A percentile compares a stretch with the other conserved stretches of the same genome.
Conservation (phyloP, 2,797 vertebrate species). For the Molossus molossus region DNA sequence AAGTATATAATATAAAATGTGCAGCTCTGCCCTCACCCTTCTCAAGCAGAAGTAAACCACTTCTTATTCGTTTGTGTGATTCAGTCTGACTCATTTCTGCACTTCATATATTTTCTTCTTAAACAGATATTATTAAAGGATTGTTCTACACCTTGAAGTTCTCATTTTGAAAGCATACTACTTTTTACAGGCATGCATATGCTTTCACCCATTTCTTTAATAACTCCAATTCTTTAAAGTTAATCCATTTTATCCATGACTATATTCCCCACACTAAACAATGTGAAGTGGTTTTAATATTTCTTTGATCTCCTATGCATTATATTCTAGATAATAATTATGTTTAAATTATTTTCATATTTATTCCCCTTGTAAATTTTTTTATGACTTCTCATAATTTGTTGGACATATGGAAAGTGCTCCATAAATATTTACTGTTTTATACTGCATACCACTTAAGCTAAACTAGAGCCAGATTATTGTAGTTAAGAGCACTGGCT, state of each 20-base stretch:
- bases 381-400: slow-evolving; percentile 17
- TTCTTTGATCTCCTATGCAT: background rate
- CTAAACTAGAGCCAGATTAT: background rate
- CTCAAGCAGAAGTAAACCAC: background rate
- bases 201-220: background rate
- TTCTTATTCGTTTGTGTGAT: background rate
- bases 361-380: background rate
- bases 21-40: background rate
- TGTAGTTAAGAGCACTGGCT: background rate
- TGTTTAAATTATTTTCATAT: slow-evolving; percentile 5
- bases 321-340: background rate
- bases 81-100: background rate
- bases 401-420: background rate
- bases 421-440: slow-evolving; percentile 34
- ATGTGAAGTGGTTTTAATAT: background rate
- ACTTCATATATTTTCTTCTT: background rate
- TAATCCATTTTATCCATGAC: background rate
- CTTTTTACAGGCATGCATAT: background rate
- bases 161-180: slow-evolving; percentile 17
- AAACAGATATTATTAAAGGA: slow-evolving; percentile 26
- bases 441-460: background rate
- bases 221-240: background rate
- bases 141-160: background rate
- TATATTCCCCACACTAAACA: background rate
- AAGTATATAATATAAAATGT: background rate